Evolutionary conservation across 2,797 vertebrate species (phyloP).

Genomic region (Chromobotia macracanthus): DNA sequence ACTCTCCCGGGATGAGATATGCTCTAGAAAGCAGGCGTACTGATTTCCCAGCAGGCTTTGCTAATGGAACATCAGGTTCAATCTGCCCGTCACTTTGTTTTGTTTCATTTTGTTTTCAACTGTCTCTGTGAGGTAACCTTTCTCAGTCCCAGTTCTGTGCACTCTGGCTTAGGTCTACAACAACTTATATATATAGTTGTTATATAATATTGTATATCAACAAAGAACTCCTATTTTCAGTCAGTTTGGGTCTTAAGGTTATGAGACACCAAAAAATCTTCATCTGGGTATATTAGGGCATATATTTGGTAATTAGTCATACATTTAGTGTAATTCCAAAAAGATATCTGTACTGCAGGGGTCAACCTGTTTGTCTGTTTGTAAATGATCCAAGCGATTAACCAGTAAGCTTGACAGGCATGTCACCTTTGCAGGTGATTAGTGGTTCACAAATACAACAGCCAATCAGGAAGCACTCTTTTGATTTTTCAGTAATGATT

Average conservation of each 20-base stretch:
- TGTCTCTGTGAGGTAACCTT: slow-evolving; percentile 44
- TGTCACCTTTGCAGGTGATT: neutral
- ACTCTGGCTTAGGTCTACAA: slow-evolving; percentile 11
- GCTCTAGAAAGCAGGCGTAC: slow-evolving; percentile 57
- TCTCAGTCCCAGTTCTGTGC: slow-evolving; percentile 23
- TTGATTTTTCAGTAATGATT: no score
- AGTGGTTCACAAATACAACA: no score
- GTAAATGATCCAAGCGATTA: neutral
- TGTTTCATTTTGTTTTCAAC: slow-evolving; percentile 51
- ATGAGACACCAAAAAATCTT: no score
- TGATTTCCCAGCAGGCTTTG: slow-evolving; percentile 60
- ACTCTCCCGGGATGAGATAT: slow-evolving; percentile 40
- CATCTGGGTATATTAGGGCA: no score
- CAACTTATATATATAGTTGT: neutral
- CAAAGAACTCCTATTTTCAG: neutral
- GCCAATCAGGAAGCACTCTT: no score
- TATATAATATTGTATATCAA: no score
- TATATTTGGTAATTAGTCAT: no score
- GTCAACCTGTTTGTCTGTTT: neutral
- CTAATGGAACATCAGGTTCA: slow-evolving; percentile 61
- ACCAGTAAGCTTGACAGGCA: neutral
- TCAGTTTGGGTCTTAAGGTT: neutral
- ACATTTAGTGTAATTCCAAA: no score
- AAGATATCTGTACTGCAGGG: no score
- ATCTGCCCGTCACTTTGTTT: slow-evolving; percentile 52